These are phyloP conservation scores for Acromyrmex charruanus DNA, from an alignment of 1,140 invertebrate genomes.

Conservation along the genomic window DNA sequence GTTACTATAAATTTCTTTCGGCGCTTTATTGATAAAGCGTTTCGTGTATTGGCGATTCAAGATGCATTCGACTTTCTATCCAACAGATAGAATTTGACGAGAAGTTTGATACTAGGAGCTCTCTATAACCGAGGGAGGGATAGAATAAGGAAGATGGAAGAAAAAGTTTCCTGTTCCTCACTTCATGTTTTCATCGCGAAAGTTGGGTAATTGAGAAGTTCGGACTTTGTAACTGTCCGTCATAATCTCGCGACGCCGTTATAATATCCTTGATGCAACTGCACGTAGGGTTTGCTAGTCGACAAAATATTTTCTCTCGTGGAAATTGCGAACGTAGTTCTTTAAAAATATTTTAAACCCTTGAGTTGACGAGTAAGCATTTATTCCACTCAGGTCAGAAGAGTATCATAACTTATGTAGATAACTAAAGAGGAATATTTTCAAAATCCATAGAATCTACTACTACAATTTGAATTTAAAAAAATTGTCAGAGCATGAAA, in stretches of 20 bases:
- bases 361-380: not conserved
- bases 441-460: not conserved
- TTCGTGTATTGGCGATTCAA: constrained; percentile 12
- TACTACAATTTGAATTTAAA: not conserved
- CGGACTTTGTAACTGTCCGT: constrained; percentile 74
- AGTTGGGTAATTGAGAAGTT: constrained; percentile 76
- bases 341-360: constrained; percentile 7
- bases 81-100: constrained; percentile 42
- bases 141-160: not conserved
- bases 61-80: constrained; percentile 31
- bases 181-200: constrained; percentile 74
- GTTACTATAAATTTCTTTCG: not conserved
- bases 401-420: not conserved
- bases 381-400: not conserved
- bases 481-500: not conserved
- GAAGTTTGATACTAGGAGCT: constrained; percentile 24
- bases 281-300: not conserved
- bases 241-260: constrained; percentile 70
- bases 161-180: constrained; percentile 50
- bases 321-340: not conserved
- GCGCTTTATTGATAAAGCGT: constrained; percentile 1
- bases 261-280: constrained; percentile 65
- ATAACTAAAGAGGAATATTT: constrained; percentile 22
- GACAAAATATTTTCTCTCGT: constrained; percentile 16
- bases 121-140: not conserved